Evolutionary conservation across 2,797 vertebrate genomes (phyloP), one percentile per base, ranked within the genome.

Genomic region (Rhabdomys pumilio): DNA sequence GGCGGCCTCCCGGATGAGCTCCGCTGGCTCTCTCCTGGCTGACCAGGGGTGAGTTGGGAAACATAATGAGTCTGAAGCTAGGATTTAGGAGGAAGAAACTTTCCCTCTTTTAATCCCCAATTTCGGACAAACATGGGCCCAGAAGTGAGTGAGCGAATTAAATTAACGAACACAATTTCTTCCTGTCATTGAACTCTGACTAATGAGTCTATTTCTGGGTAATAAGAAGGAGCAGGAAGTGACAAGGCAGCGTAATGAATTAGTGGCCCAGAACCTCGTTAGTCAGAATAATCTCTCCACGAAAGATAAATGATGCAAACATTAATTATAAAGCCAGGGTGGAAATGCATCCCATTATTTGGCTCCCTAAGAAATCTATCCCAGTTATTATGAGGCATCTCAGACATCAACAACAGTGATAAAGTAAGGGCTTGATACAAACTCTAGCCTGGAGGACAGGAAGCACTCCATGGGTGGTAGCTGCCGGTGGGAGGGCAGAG

Each of bases 161-260:
- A 99, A 98, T 99, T 99, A 98, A 98, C 84, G 97, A 98, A 99
- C 97, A 98, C 98, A 98, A 98, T 98, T 98, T 99, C 98, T 98
- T 98, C 98, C 98, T 98, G 98, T 98, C 98, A 98, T 90, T 98
- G 99, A 99, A 98, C 98, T 99, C 98, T 98, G 98, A 98, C 98
- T 99, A 99, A 99, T 99, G 99, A 99, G 98, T 99, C 98, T 98
- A 98, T 99, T 99, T 98, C 98, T 98, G 98, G 98, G 98, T 99
- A 99, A 99, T 98, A 98, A 99, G 98, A 98, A 98, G 98, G 98
- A 98, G 98, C 98, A 98, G 98, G 98, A 98, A 99, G 98, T 98
- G 99, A 99, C 99, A 99, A 98, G 98, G 98, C 98, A 98, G 97
- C 96, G 97, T 98, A 98, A 98, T 98, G 98, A 99, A 99, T 99